Base-by-base conservation (phyloP, 1,140 invertebrate genomes). In the Orius laevigatus region DNA sequence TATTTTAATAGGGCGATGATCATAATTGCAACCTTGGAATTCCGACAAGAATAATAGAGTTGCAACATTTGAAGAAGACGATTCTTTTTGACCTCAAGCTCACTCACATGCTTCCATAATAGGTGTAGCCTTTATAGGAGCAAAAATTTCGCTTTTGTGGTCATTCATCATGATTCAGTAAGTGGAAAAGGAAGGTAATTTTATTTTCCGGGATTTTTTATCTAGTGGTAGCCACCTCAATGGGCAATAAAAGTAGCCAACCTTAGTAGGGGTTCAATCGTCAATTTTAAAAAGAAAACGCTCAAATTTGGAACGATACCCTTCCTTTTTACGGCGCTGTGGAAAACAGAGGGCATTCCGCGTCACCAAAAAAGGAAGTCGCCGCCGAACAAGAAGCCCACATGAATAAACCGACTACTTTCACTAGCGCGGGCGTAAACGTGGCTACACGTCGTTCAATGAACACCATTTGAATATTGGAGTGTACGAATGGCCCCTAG, bases 381-480 rank as follows among this genome's bases (percentile, higher is more conserved):
- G 38, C 43, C 16, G 16, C 33, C 31, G 31, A 49, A 34, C 33
- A 49, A 49, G 41, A 34, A 49, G 14, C 41, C 48, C 14, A 40
- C 38, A 41, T 41, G 36, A 25, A 48, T 32, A 19, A 49, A 36
- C 25, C 12, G 38, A n/a, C 36, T 19, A 48, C 47, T 31, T 32
- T 48, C 41, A 1, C 11, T 12, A 20, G 14, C 14, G 18, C 12
- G 25, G 38, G 14, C 25, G 25, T 25, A 4, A 25, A 25, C 25
- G 25, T 25, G 25, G 25, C 25, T 25, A 25, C 25, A 25, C 25
- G 8, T 25, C 25, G 25, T 25, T 25, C 25, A 25, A 25, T 25
- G 25, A 25, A 25, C 25, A 25, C 25, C 3, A 25, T 8, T 25
- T 25, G 25, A 25, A 25, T 25, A 25, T 25, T 25, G 3, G 25